Evolutionary conservation across 2,797 vertebrate species (phyloP).

Genomic region (Paedocypris micromegethes): DNA sequence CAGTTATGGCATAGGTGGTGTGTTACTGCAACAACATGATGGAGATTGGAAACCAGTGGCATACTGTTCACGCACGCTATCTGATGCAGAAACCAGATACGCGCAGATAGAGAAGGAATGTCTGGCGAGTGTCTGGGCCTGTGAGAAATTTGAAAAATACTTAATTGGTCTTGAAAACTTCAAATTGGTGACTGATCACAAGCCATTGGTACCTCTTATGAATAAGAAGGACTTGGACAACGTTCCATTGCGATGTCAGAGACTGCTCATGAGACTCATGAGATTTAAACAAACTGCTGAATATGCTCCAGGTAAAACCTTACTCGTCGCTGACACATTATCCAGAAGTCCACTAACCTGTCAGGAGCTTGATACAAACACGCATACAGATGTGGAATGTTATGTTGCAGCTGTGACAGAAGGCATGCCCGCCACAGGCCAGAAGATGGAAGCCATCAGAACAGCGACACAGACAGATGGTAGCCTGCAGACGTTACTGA

Average conservation of each 20-base stretch:
- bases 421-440: neutral
- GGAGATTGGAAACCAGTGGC: neutral
- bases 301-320: conserved; percentile 5
- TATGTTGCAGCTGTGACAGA: neutral
- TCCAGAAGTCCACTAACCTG: neutral
- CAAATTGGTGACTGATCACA: conserved; percentile 2
- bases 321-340: neutral
- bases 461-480: neutral
- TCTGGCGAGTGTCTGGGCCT: neutral
- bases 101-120: neutral
- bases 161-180: neutral
- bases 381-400: neutral
- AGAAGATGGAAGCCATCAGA: neutral
- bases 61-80: neutral
- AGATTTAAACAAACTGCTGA: neutral
- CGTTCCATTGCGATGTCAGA: conserved; percentile 4
- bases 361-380: neutral
- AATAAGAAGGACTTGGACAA: neutral
- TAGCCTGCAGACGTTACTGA: neutral
- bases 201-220: neutral
- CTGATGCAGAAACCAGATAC: neutral
- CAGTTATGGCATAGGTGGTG: neutral
- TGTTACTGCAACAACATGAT: neutral
- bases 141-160: neutral
- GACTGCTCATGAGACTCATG: conserved; percentile 4